Evolutionary conservation across 2,113 vertebrate species (phyloP), one percentile per base, ranked within the genome.

Genomic region (Percina caprodes): DNA sequence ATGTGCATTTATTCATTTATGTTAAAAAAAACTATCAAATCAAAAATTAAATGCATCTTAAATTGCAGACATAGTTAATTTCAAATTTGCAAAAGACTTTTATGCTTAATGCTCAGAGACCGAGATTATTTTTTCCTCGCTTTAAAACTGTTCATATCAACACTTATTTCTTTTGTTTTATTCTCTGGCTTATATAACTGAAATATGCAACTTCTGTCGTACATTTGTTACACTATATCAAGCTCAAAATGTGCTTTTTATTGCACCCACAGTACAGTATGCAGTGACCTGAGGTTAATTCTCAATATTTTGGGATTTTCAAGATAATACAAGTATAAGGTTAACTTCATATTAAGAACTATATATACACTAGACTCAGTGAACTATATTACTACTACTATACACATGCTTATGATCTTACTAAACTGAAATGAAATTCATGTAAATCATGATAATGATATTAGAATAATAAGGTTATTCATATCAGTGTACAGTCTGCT

Each of bases 261-360:
- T 87, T 85, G 81, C 87, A 89, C 79, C 16, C 49, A 56, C 69
- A 84, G 62, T 67, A 86, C 77, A 89, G 87, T 80, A 79, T 65
- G 74, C 33, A 75, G 54, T 55, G 63, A 87, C 86, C 88, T 91
- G 89, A 92, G 90, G 74, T 86, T 86, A 77, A 69, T 58, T 76
- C 49, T 82, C 77, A 54, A 83, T 82, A 15, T 74, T 80, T 85
- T 82, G 70, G 73, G 78, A 79, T 77, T 71, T 83, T 84, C 61
- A 80, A 80, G 35, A 72, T 56, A 70, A 68, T 33, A 65, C 19
- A 76, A 42, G 24, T 82, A 81, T 84, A 80, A 86, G 19, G 26
- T 80, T 66, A 67, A 73, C 82, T 87, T 87, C 23, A 83, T 83
- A 80, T 83, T 16, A 81, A 90, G 21, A 88, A 78, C 48, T 82